Conservation (phyloP, 2,797 vertebrate genomes). For the Rhinatrema bivittatum region DNA sequence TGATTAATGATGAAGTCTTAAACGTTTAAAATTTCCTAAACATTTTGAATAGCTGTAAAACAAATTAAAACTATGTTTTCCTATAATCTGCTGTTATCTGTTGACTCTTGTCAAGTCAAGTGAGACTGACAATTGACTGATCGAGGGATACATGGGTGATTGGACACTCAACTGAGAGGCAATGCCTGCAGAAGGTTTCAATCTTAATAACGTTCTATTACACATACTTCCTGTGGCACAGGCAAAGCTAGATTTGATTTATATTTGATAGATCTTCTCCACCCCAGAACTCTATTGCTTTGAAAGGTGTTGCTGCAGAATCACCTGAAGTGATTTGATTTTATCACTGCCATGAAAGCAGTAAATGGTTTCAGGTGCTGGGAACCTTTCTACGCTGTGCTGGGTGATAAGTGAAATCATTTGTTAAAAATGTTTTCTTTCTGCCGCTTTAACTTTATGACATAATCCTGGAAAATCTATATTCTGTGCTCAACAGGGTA, state of each 20-base stretch:
- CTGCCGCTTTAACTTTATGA: conserved; percentile 37
- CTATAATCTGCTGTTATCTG: conserved; percentile 21
- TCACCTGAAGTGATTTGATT: conserved; percentile 44
- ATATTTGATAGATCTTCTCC: conserved; percentile 51
- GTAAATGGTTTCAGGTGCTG: conserved; percentile 42
- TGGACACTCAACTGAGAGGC: conserved; percentile 20
- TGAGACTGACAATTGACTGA: conserved; percentile 20
- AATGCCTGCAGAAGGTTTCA: conserved; percentile 11
- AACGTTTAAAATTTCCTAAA: too few relatives aligned
- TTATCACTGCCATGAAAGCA: conserved; percentile 45
- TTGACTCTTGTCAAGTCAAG: conserved; percentile 16
- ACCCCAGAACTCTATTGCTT: conserved; percentile 39
- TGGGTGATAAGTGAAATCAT: conserved; percentile 32
- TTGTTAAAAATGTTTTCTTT: conserved; percentile 32
- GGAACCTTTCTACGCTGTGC: conserved; percentile 26
- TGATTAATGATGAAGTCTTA: too few relatives aligned
- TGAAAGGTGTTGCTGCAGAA: conserved; percentile 36
- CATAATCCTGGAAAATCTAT: conserved; percentile 25
- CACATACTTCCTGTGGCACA: conserved; percentile 35
- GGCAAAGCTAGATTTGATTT: conserved; percentile 48
- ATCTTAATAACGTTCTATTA: conserved; percentile 49
- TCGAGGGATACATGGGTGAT: conserved; percentile 16
- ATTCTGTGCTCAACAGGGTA: conserved; percentile 3
- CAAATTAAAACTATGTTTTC: conserved; percentile 18
- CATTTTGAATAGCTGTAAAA: too few relatives aligned